Base-by-base conservation (phyloP, 2,888 invertebrate species). In the Mesorhabditis sp. region DNA sequence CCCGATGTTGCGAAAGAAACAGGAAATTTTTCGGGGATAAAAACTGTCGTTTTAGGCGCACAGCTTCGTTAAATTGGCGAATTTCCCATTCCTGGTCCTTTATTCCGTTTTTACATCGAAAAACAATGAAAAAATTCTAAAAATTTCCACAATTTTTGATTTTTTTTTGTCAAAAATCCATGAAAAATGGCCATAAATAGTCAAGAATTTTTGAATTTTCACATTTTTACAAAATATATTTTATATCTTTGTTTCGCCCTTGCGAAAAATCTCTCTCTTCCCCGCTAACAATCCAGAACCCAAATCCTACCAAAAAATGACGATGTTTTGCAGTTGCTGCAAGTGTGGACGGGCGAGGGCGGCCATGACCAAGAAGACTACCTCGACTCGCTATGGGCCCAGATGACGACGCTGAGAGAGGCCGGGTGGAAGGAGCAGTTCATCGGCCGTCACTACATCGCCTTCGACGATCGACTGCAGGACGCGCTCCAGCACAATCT, bases 351-450 rank as follows among this genome's bases (percentile, higher is more conserved):
- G 44, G 69, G 92, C n/a, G 94, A 95, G 84, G 90, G 91, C 0
- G 95, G 95, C 42, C 96, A 96, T 88, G 92, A 95, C 0, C 97
- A 98, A 86, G 95, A 96, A 86, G 90, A 90, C 89, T 97, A 97
- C 87, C 88, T 98, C 74, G 97, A 98, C 86, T 95, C 95, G 84
- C 89, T 98, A 10, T 97, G 96, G 95, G 92, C 94, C 5, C 94
- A 94, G 87, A 91, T 95, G 66, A 91, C 92, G 76, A 95, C 95
- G 86, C 87, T 98, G 4, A 67, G 92, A 58, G 91, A 92, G 84
- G 95, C 95, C 82, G 94, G 94, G 87, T 97, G 97, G 97, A 68
- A 73, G 65, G 77, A 80, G 71, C 72, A 74, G 45, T 82, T 82
- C 72, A 80, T 83, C 68, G 73, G 92, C 0, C 90, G 97, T 58